Conservation (phyloP, 1,140 invertebrate genomes). For the Manduca sexta region DNA sequence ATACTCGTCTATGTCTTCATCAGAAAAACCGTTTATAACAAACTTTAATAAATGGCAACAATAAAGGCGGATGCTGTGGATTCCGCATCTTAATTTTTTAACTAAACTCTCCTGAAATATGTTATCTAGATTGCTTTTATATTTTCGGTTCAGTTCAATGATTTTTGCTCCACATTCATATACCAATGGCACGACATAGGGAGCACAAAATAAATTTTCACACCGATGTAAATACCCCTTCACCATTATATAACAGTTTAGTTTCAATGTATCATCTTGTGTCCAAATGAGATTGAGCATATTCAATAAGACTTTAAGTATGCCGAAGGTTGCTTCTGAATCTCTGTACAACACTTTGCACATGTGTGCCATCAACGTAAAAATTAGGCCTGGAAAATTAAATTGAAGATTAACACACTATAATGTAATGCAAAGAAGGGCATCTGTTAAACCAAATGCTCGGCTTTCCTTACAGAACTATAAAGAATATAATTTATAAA, state of each 20-base stretch:
- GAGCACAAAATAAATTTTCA: slow-evolving; percentile 41
- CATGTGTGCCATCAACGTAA: slow-evolving; percentile 46
- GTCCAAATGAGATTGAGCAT: slow-evolving; percentile 42
- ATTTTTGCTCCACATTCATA: slow-evolving; percentile 52
- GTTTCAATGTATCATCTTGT: slow-evolving; percentile 25
- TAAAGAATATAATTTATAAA: no score
- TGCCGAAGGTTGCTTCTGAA: slow-evolving; percentile 30
- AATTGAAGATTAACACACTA: no score
- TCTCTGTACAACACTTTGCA: slow-evolving; percentile 47
- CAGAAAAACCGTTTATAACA: slow-evolving; percentile 17
- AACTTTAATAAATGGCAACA: slow-evolving; percentile 47
- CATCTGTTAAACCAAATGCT: no score
- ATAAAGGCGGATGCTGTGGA: slow-evolving; percentile 50
- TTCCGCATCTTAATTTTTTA: slow-evolving; percentile 32
- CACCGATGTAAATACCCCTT: slow-evolving; percentile 48
- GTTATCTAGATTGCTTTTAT: slow-evolving; percentile 22
- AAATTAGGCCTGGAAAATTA: slow-evolving; percentile 22
- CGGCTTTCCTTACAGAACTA: no score
- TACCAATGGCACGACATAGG: slow-evolving; percentile 38
- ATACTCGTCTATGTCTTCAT: slow-evolving; percentile 30
- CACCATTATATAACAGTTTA: slow-evolving; percentile 60
- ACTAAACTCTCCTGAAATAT: slow-evolving; percentile 31
- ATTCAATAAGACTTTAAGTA: slow-evolving; percentile 34
- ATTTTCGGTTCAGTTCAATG: slow-evolving; percentile 25
- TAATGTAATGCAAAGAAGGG: no score